These are phyloP conservation scores for Pedetes capensis DNA, from an alignment of 2,113 vertebrate species.

Conservation along the genomic window DNA sequence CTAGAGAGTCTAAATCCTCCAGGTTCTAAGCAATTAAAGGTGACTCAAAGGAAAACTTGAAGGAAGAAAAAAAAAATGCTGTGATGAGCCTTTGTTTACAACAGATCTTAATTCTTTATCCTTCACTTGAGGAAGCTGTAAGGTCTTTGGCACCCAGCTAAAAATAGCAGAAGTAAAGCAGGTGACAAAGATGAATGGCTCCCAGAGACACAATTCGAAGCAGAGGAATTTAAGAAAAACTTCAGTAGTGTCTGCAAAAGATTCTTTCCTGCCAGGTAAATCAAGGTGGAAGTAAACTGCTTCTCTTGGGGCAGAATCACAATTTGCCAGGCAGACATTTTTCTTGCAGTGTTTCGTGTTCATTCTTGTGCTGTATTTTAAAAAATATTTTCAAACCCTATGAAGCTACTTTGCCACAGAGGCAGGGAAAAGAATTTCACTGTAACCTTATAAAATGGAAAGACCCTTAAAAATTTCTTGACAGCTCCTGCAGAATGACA, in stretches of 20 bases:
- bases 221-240: constrained; percentile 61
- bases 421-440: constrained; percentile 3
- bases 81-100: constrained; percentile 71
- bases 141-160: constrained; percentile 68
- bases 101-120: constrained; percentile 71
- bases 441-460: constrained; percentile 17
- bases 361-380: background rate
- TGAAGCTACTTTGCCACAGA: constrained; percentile 42
- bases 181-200: constrained; percentile 71
- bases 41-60: constrained; percentile 45
- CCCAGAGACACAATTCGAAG: constrained; percentile 67
- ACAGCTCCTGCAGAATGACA: constrained; percentile 44
- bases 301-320: constrained; percentile 1
- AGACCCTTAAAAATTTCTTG: constrained; percentile 31
- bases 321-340: constrained; percentile 23
- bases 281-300: constrained; percentile 17
- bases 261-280: constrained; percentile 57
- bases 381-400: constrained; percentile 22
- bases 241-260: constrained; percentile 22
- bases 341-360: constrained; percentile 14
- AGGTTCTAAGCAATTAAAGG: constrained; percentile 46
- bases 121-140: constrained; percentile 61
- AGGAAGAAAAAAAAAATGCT: background rate
- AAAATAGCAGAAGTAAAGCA: constrained; percentile 67
- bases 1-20: background rate